Conservation (phyloP, 2,113 vertebrate species). For the Cyphomyrus plagiostoma region DNA sequence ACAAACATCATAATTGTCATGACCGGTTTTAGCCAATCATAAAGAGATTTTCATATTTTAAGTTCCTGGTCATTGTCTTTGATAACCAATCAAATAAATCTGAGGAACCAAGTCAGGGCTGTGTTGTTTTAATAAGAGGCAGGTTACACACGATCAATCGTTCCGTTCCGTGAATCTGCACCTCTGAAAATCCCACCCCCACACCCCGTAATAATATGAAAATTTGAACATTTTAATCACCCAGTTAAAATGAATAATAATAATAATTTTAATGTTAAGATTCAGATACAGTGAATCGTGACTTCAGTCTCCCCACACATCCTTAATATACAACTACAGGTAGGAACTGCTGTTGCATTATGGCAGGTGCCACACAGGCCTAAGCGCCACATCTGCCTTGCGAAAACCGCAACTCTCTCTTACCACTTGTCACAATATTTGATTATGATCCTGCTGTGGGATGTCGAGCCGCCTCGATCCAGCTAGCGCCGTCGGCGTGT, state of each 20-base stretch:
- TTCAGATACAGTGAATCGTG: background rate
- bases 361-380: background rate
- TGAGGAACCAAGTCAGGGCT: constrained; percentile 36
- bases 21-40: constrained; percentile 66
- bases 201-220: background rate
- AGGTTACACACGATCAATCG: background rate
- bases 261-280: background rate
- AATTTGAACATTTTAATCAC: background rate
- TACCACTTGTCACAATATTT: constrained; percentile 13
- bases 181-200: background rate
- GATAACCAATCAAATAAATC: constrained; percentile 58
- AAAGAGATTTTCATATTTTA: constrained; percentile 60
- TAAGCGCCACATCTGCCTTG: too few species aligned
- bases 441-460: background rate
- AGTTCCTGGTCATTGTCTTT: constrained; percentile 71
- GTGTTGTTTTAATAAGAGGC: background rate
- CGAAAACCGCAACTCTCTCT: background rate
- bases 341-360: background rate
- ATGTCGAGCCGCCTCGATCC: background rate
- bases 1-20: constrained; percentile 40
- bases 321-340: background rate
- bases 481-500: background rate
- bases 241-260: background rate
- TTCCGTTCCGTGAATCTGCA: background rate
- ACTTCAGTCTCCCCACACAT: background rate